Conservation (phyloP, 2,113 vertebrate genomes). For the Polypterus bichir region DNA sequence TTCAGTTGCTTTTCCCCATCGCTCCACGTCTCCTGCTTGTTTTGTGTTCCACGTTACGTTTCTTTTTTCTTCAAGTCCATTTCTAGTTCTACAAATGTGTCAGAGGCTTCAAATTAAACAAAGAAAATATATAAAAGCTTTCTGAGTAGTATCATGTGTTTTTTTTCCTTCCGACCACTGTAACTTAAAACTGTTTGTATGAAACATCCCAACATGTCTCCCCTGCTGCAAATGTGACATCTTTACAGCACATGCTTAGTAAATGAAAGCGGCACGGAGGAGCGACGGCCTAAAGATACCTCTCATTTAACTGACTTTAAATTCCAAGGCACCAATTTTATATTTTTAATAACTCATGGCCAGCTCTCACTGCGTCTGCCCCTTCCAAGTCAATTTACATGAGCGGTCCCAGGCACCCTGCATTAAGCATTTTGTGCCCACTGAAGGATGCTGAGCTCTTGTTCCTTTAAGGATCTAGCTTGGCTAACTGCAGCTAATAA, state of each 20-base stretch:
- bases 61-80: background rate
- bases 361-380: constrained; percentile 45
- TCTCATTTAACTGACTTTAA: constrained; percentile 64
- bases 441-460: constrained; percentile 58
- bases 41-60: background rate
- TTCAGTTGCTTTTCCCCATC: no score
- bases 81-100: background rate
- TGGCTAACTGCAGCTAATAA: constrained; percentile 67
- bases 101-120: constrained; percentile 22
- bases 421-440: constrained; percentile 56
- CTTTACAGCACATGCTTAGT: constrained; percentile 57
- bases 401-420: constrained; percentile 66
- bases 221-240: constrained; percentile 58
- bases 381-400: constrained; percentile 72
- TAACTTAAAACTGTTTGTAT: constrained; percentile 42
- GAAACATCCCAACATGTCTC: constrained; percentile 39
- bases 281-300: constrained; percentile 39
- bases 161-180: constrained; percentile 6
- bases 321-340: constrained; percentile 64
- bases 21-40: no score
- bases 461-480: constrained; percentile 62
- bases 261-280: constrained; percentile 40
- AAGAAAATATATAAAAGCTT: constrained; percentile 9
- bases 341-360: constrained; percentile 65
- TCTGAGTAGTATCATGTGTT: constrained; percentile 27